Conservation (phyloP, 1,140 invertebrate species). For the Steinernema khuongi region DNA sequence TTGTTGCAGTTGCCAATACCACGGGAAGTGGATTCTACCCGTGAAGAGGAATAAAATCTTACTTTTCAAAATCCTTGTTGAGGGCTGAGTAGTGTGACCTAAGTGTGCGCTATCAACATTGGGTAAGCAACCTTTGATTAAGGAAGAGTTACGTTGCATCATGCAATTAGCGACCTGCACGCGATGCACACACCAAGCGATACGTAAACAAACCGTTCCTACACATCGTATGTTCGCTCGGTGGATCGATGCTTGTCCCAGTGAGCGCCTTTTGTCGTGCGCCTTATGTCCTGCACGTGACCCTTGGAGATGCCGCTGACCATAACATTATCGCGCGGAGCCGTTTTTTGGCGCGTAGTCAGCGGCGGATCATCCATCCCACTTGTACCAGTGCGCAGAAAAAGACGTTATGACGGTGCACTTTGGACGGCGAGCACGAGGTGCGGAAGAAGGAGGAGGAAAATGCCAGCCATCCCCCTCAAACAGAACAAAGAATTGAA, state of each 20-base stretch:
- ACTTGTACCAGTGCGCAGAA: neutral
- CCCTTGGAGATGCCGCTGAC: neutral
- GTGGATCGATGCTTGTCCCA: too few relatives aligned
- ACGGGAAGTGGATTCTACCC: too few relatives aligned
- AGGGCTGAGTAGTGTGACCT: too few relatives aligned
- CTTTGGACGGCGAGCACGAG: neutral
- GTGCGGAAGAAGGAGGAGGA: neutral
- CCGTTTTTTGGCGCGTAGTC: neutral
- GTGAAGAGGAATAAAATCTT: too few relatives aligned
- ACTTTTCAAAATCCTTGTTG: too few relatives aligned
- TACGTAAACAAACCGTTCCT: neutral
- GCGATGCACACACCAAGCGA: neutral
- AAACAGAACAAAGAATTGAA: neutral
- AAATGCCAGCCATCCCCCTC: neutral
- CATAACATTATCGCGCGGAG: neutral
- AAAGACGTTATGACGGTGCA: constrained; percentile 12
- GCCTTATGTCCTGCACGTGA: neutral
- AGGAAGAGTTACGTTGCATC: too few relatives aligned
- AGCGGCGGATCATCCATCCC: too few relatives aligned
- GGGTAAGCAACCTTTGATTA: too few relatives aligned
- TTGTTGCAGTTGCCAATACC: neutral
- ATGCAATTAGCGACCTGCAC: too few relatives aligned
- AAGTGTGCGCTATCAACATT: too few relatives aligned
- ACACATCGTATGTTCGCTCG: too few relatives aligned
- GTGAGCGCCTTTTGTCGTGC: neutral